Evolutionary conservation across 2,888 invertebrate species (phyloP), one percentile per base, ranked within the genome.

Genomic region (Aphodius sticticus): DNA sequence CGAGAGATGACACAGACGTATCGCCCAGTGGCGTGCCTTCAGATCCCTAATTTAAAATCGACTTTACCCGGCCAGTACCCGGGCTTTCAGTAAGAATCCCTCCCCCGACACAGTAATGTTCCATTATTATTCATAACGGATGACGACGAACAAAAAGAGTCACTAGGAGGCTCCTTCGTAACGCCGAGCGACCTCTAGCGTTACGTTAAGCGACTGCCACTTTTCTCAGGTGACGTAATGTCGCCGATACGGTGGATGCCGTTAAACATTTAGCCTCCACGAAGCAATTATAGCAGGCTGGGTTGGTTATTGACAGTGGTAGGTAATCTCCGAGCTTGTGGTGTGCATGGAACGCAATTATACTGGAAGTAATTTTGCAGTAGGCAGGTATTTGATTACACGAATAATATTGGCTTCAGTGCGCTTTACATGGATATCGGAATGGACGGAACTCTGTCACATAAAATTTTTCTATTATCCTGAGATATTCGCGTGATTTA

Each of bases 41-140:
- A 26, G 37, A 74, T 26, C 74, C 37, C 37, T 74, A 74, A 74
- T 74, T 74, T 74, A 37, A 74, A 74, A 74, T 74, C 74, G 74
- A 37, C 74, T 74, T 74, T 74, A 37, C 74, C 37, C 74, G 26
- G 26, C 26, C 26, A 26, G 26, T 26, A 2, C 26, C 26, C 26
- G 26, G 26, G 26, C 26, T 53, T 53, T 12, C 53, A 53, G 9
- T 53, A 53, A 53, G 12, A 53, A 53, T 53, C 74, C 37, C 35
- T 26, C 9, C 26, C 37, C 26, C 16, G 74, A 9, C 74, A 15
- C 37, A 6, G 37, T 74, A 74, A 74, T 74, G 14, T 74, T 7
- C 74, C 74, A 74, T 74, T 74, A 74, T 74, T 74, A 74, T 74
- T 74, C 74, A 74, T 74, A 74, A 74, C 74, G 37, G 74, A 36